These are phyloP conservation scores for Caenorhabditis zanzibari DNA, from an alignment of 2,888 invertebrate species.

Conservation along the genomic window DNA sequence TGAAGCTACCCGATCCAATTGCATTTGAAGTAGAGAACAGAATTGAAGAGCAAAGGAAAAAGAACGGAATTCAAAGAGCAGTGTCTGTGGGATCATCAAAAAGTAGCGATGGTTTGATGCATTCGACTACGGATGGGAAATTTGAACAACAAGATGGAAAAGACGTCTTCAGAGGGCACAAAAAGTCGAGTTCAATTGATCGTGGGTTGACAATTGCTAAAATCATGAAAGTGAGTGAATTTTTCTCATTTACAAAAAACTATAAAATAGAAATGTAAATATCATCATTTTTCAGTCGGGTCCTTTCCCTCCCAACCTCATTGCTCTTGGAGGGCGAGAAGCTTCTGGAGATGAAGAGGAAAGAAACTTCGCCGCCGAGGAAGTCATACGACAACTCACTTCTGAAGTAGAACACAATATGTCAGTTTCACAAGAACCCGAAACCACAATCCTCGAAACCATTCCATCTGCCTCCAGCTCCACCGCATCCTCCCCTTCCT, in stretches of 20 bases:
- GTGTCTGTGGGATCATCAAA: constrained; percentile 13
- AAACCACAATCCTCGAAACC: constrained; percentile 28
- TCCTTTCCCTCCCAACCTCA: constrained; percentile 80
- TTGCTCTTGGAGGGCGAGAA: constrained; percentile 74
- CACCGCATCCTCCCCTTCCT: constrained; percentile 36
- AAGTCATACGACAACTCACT: constrained; percentile 67
- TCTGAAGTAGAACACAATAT: constrained; percentile 41
- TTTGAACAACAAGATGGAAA: background rate
- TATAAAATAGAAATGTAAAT: too few species aligned
- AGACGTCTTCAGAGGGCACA: constrained; percentile 72
- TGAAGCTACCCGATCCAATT: constrained; percentile 73
- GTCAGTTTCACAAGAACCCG: background rate
- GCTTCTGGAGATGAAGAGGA: constrained; percentile 80
- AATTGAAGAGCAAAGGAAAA: constrained; percentile 44
- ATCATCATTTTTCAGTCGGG: constrained; percentile 65
- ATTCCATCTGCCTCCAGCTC: constrained; percentile 54
- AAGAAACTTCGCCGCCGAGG: constrained; percentile 73
- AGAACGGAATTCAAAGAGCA: constrained; percentile 13
- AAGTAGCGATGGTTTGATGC: constrained; percentile 19
- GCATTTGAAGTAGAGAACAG: constrained; percentile 63
- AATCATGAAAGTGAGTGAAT: constrained; percentile 73
- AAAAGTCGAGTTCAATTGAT: constrained; percentile 81
- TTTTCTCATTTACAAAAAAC: background rate
- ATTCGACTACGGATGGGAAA: background rate
- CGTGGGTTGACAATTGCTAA: constrained; percentile 80